Conservation (phyloP, 2,888 invertebrate genomes). For the Cataglyphis livida region DNA sequence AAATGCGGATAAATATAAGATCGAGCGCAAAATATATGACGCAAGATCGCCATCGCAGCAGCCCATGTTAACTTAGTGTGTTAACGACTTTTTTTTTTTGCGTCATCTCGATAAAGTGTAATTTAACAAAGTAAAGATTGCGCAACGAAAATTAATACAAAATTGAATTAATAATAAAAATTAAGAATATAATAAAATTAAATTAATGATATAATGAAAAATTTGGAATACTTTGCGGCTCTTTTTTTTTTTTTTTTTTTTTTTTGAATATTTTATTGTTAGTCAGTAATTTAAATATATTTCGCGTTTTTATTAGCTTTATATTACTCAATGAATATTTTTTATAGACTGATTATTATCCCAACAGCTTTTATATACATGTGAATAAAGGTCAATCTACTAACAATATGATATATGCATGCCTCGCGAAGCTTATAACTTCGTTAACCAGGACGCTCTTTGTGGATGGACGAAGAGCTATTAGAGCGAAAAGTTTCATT, state of each 20-base stretch:
- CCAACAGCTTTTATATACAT: neutral
- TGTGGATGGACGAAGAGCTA: neutral
- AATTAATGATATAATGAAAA: neutral
- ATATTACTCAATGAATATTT: neutral
- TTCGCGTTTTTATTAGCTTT: neutral
- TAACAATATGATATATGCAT: neutral
- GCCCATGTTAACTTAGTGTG: neutral
- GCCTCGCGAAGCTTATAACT: neutral
- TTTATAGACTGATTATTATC: neutral
- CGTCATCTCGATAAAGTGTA: neutral
- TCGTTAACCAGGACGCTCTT: neutral
- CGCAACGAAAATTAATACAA: neutral
- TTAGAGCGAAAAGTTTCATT: neutral
- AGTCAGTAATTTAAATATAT: neutral
- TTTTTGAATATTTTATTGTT: neutral
- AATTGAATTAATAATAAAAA: neutral
- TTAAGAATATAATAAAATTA: neutral
- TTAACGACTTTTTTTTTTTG: neutral
- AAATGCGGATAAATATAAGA: slow-evolving; percentile 54
- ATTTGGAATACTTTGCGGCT: neutral
- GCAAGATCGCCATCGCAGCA: neutral
- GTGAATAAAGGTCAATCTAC: neutral
- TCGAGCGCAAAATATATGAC: neutral
- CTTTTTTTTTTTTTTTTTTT: too few relatives aligned
- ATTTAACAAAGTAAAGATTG: neutral